Conservation (phyloP, 2,113 vertebrate genomes). For the Hypomesus transpacificus region DNA sequence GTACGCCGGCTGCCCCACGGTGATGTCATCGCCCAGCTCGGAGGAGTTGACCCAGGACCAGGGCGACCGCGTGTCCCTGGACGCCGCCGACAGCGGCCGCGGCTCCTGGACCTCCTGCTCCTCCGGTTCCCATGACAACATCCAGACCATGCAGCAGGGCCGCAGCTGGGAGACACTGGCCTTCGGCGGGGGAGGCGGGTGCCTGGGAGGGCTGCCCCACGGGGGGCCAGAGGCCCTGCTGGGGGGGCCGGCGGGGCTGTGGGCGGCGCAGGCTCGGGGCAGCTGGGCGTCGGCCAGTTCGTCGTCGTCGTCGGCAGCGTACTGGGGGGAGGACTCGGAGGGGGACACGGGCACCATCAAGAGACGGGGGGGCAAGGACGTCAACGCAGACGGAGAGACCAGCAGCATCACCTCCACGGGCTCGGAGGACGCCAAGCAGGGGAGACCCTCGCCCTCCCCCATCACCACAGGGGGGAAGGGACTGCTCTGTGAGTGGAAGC, state of each 20-base stretch:
- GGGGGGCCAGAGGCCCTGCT: constrained; percentile 75
- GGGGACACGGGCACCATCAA: constrained; percentile 98
- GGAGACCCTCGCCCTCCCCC: constrained; percentile 75
- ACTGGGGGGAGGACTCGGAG: constrained; percentile 97
- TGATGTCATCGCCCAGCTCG: constrained; percentile 91
- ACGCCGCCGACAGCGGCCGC: constrained; percentile 94
- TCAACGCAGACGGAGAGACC: constrained; percentile 84
- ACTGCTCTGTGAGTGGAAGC: constrained; percentile 76
- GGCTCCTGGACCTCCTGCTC: constrained; percentile 99
- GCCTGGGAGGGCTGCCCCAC: constrained; percentile 76
- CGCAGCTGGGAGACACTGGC: constrained; percentile 93
- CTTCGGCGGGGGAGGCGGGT: constrained; percentile 71
- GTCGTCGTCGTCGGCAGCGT: constrained; percentile 86
- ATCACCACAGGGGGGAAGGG: constrained; percentile 83
- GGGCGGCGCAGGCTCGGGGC: constrained; percentile 87
- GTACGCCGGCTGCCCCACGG: constrained; percentile 80
- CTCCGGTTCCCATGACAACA: constrained; percentile 96
- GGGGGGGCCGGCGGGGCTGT: constrained; percentile 78
- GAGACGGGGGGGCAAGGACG: constrained; percentile 92
- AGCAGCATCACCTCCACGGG: constrained; percentile 82
- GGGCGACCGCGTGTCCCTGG: constrained; percentile 91
- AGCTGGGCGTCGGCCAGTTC: constrained; percentile 88
- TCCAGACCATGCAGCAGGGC: constrained; percentile 96
- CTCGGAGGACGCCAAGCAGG: constrained; percentile 84
- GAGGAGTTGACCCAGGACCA: constrained; percentile 97